Evolutionary conservation across 2,888 invertebrate genomes (phyloP), one percentile per base, ranked within the genome.

Genomic region (Nebria salina): DNA sequence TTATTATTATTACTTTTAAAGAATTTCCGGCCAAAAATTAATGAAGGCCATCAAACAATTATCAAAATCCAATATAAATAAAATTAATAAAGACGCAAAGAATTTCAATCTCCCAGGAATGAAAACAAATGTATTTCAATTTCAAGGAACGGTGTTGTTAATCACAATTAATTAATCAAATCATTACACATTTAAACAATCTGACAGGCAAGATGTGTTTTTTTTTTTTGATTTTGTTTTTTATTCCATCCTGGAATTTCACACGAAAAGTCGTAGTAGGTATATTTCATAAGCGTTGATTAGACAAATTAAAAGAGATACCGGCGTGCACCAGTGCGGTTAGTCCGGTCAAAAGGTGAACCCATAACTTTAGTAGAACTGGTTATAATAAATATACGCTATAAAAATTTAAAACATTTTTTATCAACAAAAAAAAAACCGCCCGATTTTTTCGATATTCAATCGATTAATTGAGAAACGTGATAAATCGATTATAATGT

Each of bases 11-110:
- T 20, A 20, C 20, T 20, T 20, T 20, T 20, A 20, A 20, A 20
- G 34, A 34, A 34, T 34, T 34, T 34, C 34, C 34, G 34, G 34
- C 82, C 75, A 86, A 86, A 54, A 11, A 54, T 54, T 54, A 72
- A 34, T 34, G 5, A 1, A 34, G 34, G 4, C 34, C 34, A 34
- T 34, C 34, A 26, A 72, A 13, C 26, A 13, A 72, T 72, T 34
- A 26, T 34, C 41, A 72, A 34, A 72, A 34, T 34, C 34, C 41
- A 25, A 13, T 34, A 34, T 34, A 34, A 72, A 13, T 34, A 34
- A 72, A n/a, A 72, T 72, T 11, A 26, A 72, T 15, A 72, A 13
- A 20, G 5, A 72, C 72, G 41, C 5, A 25, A 72, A 72, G n/a
- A 41, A 72, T 72, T 72, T 41, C 11, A 13, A 5, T 34, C 72